These are phyloP conservation scores for Anoplophora glabripennis DNA, from an alignment of 1,140 invertebrate species.

Conservation along the genomic window DNA sequence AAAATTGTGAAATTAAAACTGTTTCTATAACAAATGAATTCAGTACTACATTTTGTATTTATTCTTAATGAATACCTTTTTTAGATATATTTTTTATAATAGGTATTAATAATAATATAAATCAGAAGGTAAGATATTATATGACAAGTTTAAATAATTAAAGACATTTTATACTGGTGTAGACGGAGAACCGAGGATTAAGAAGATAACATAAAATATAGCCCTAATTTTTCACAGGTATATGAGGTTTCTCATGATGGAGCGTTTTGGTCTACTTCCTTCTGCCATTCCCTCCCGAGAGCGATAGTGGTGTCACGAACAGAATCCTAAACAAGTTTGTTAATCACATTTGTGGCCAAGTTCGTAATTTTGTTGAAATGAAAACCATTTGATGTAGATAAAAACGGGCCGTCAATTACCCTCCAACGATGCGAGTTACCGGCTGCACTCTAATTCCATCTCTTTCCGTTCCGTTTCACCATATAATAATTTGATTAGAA, in stretches of 20 bases:
- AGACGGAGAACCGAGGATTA: slow-evolving; percentile 5
- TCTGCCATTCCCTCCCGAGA: neutral
- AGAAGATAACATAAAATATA: slow-evolving; percentile 21
- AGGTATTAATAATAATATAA: too few relatives aligned
- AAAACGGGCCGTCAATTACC: slow-evolving; percentile 22
- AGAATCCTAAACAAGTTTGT: slow-evolving; percentile 32
- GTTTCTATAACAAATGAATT: too few relatives aligned
- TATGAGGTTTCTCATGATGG: slow-evolving; percentile 30
- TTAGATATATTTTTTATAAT: too few relatives aligned
- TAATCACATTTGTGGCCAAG: slow-evolving; percentile 30
- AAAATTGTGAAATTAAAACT: too few relatives aligned
- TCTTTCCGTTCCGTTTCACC: neutral
- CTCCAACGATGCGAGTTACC: neutral
- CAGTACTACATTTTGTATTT: too few relatives aligned
- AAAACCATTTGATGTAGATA: slow-evolving; percentile 24
- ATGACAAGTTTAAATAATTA: too few relatives aligned
- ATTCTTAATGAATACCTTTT: too few relatives aligned
- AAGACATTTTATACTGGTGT: neutral
- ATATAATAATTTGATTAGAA: slow-evolving; percentile 8
- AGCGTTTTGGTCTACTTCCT: slow-evolving; percentile 18
- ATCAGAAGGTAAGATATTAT: too few relatives aligned
- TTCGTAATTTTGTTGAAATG: slow-evolving; percentile 18
- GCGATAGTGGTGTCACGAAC: slow-evolving; percentile 5
- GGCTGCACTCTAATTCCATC: slow-evolving; percentile 12
- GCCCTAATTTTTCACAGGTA: slow-evolving; percentile 32